These are phyloP conservation scores for Microctenopoma lineatum DNA, from an alignment of 2,797 vertebrate species.

Conservation along the genomic window DNA sequence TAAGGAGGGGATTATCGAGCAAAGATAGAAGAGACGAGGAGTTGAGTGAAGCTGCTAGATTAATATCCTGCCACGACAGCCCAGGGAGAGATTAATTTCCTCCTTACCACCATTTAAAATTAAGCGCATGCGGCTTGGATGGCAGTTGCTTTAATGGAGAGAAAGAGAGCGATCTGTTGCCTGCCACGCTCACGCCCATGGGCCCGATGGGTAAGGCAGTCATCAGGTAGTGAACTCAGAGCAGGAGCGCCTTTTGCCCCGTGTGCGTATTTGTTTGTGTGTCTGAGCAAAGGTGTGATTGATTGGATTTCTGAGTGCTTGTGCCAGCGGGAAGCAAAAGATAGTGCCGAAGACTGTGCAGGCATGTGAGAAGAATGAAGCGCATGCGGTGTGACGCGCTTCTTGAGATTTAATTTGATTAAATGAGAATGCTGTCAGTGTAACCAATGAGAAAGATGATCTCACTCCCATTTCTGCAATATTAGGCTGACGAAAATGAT, in stretches of 20 bases:
- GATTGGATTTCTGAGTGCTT: conserved; percentile 73
- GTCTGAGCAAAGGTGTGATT: conserved; percentile 64
- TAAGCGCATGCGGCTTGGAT: conserved; percentile 37
- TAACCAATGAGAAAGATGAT: conserved; percentile 73
- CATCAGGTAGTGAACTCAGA: conserved; percentile 59
- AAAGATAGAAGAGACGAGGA: conserved; percentile 61
- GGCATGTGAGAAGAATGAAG: conserved; percentile 62
- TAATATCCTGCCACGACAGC: conserved; percentile 81
- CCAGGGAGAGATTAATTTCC: conserved; percentile 80
- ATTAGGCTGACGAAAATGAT: conserved; percentile 68
- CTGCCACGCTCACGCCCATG: conserved; percentile 6
- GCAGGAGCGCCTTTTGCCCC: conserved; percentile 49
- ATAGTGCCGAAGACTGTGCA: conserved; percentile 42
- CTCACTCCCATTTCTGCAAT: conserved; percentile 59
- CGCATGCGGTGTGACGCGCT: conserved; percentile 45
- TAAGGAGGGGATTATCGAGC: conserved; percentile 75
- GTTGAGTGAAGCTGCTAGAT: conserved; percentile 78
- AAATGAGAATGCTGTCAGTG: conserved; percentile 71
- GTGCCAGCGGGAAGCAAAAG: conserved; percentile 67
- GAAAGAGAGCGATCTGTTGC: conserved; percentile 31
- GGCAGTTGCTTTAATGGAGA: conserved; percentile 53
- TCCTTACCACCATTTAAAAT: conserved; percentile 75
- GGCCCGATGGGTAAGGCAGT: conserved; percentile 44
- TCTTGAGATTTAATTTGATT: conserved; percentile 77
- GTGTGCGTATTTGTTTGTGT: conserved; percentile 28